phyloP scores from a whole-genome alignment of 2,888 invertebrate species.

The Epistrophe eligans region DNA sequence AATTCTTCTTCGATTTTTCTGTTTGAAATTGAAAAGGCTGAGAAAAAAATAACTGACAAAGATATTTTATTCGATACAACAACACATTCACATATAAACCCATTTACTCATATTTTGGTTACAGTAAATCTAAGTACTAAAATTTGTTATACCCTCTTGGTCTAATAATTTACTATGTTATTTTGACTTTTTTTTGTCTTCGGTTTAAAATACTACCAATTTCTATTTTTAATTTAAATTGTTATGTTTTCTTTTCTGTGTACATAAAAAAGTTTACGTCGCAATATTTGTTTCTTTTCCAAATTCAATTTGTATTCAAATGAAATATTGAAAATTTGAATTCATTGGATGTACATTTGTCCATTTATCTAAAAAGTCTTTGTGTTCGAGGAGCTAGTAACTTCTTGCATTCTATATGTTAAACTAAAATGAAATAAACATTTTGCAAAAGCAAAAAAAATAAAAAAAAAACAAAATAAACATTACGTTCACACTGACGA shows the following conservation, averaged over 20 bases:
- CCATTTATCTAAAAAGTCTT: slow-evolving; percentile 7
- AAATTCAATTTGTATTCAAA: slow-evolving; percentile 43
- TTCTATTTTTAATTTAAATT: background rate
- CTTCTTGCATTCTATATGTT: slow-evolving; percentile 57
- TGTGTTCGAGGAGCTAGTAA: slow-evolving; percentile 11
- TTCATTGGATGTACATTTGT: slow-evolving; percentile 60
- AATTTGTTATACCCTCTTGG: no score
- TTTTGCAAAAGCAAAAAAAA: slow-evolving; percentile 28
- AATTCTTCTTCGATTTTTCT: no score
- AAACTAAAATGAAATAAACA: slow-evolving; percentile 30
- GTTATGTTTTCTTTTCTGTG: background rate
- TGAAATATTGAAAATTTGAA: slow-evolving; percentile 33
- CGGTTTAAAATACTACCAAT: background rate
- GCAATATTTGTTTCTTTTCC: background rate
- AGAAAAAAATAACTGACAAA: no score
- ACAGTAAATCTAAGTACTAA: no score
- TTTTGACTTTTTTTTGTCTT: background rate
- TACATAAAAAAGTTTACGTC: background rate
- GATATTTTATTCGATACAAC: no score
- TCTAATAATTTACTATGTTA: no score
- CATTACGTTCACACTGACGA: slow-evolving; percentile 15
- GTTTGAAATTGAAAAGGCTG: no score
- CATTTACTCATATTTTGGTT: no score
- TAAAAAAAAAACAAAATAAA: background rate
- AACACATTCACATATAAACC: no score